Evolutionary conservation across 92 coral and sea anemone species (phyloP).

Genomic region (Paramuricea clavata): DNA sequence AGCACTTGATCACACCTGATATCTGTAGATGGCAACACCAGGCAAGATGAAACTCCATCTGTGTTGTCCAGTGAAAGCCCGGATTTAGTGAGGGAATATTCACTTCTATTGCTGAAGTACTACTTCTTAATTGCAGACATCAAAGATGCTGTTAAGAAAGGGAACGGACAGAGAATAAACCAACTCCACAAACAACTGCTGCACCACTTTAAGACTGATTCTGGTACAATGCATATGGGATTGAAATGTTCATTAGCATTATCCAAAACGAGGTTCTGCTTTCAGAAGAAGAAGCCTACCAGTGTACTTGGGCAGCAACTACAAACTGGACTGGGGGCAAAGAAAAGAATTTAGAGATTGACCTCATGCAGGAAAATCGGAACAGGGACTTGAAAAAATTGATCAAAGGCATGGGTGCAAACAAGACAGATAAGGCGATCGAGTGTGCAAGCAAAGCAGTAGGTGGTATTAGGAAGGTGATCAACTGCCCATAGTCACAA

Average conservation of each 20-base stretch:
- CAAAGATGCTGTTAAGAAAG: constrained; percentile 55
- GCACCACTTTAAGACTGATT: constrained; percentile 8
- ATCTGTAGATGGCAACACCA: background rate
- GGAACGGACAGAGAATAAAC: constrained; percentile 29
- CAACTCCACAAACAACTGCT: constrained; percentile 27
- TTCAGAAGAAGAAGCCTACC: constrained; percentile 11
- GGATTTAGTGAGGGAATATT: constrained; percentile 6
- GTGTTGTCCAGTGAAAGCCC: background rate
- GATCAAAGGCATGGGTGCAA: constrained; percentile 61
- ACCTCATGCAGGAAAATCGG: constrained; percentile 33
- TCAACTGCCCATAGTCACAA: constrained; percentile 55
- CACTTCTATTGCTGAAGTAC: constrained; percentile 38
- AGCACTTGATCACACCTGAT: constrained; percentile 6
- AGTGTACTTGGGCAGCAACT: constrained; percentile 46
- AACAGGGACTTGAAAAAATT: constrained; percentile 47
- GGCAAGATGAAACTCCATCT: background rate
- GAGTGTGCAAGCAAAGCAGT: constrained; percentile 55
- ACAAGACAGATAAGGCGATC: constrained; percentile 62
- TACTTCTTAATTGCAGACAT: constrained; percentile 29
- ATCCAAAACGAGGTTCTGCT: constrained; percentile 32
- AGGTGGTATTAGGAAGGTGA: constrained; percentile 58
- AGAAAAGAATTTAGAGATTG: constrained; percentile 38
- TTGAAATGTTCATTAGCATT: constrained; percentile 39
- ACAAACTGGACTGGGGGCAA: constrained; percentile 37
- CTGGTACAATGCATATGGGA: constrained; percentile 38